Conservation (phyloP, 1,140 invertebrate species). For the Bombus breviceps region DNA sequence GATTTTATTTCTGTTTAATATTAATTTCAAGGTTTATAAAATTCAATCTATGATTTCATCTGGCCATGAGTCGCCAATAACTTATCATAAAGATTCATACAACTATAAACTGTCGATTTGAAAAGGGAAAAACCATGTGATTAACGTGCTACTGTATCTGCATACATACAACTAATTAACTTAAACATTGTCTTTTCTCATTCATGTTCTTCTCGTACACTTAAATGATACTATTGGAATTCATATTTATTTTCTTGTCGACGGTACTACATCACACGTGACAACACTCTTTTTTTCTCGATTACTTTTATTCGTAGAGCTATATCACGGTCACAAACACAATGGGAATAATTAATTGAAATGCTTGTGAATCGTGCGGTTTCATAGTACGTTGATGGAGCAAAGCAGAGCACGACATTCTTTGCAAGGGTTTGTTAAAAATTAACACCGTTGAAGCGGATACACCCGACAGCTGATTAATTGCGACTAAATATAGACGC, state of each 20-base stretch:
- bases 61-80: too few species aligned
- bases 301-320: not conserved
- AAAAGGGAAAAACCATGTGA: too few species aligned
- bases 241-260: not conserved
- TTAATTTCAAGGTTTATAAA: too few species aligned
- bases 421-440: conserved; percentile 40
- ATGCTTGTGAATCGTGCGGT: not conserved
- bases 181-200: not conserved
- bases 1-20: too few species aligned
- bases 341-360: not conserved
- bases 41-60: too few species aligned
- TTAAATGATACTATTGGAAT: not conserved
- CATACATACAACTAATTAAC: not conserved
- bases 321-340: not conserved
- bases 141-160: too few species aligned
- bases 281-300: not conserved
- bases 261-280: not conserved
- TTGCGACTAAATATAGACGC: conserved; percentile 55
- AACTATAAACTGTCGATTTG: too few species aligned
- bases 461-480: conserved; percentile 51
- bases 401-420: conserved; percentile 19
- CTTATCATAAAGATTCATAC: too few species aligned
- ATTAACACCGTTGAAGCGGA: conserved; percentile 21
- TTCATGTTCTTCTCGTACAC: not conserved
- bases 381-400: not conserved